A percentile compares a stretch with the other conserved stretches of the same genome.
These are phyloP conservation scores for Baryphthengus martii DNA, from an alignment of 2,113 vertebrate species.

Conservation along the genomic window DNA sequence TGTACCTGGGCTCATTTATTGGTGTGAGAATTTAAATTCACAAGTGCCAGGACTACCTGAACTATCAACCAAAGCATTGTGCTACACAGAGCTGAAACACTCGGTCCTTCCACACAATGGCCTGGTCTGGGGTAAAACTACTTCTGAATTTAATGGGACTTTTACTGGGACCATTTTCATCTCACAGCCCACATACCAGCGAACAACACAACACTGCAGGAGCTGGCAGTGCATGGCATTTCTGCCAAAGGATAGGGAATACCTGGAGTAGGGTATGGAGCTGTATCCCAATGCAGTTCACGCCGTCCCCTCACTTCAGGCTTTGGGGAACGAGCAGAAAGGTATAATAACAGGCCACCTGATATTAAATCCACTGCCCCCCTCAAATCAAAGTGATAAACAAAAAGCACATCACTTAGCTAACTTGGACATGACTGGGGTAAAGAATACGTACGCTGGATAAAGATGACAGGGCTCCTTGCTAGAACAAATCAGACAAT, in stretches of 20 bases:
- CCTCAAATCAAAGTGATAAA: neutral
- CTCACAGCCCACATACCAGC: neutral
- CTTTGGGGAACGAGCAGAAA: neutral
- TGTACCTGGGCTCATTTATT: neutral
- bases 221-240: neutral
- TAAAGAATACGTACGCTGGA: neutral
- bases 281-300: neutral
- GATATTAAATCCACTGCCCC: neutral
- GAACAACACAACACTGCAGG: neutral
- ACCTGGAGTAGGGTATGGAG: neutral
- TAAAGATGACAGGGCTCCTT: neutral
- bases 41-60: neutral
- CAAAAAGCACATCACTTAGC: neutral
- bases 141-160: neutral
- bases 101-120: neutral
- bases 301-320: rapidly evolving
- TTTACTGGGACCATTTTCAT: neutral
- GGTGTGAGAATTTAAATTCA: neutral
- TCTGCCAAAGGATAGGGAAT: neutral
- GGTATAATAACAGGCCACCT: neutral
- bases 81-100: neutral
- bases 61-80: neutral
- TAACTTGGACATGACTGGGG: neutral
- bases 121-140: neutral
- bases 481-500: conserved; percentile 41